Evolutionary conservation across 2,888 invertebrate species (phyloP).

Genomic region (Heliconius aoede): DNA sequence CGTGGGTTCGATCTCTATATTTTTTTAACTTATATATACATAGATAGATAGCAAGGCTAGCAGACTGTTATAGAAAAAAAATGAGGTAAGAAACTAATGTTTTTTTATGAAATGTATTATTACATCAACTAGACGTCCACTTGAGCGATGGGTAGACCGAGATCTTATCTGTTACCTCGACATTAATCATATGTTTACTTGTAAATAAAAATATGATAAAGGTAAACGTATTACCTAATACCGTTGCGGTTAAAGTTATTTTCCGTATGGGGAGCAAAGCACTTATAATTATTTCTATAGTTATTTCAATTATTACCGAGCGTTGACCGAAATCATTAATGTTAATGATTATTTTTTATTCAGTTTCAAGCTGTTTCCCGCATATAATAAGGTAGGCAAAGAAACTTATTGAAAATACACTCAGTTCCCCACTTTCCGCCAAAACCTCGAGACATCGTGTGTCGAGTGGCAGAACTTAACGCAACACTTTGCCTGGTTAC

Average conservation of each 20-base stretch:
- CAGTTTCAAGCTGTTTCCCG: not conserved
- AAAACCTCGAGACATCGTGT: too few relatives aligned
- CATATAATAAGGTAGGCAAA: not conserved
- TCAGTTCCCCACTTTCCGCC: not conserved
- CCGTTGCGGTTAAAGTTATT: not conserved
- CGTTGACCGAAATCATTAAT: not conserved
- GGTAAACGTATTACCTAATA: not conserved
- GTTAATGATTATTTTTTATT: not conserved
- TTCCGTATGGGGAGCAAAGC: not conserved
- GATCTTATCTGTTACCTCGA: slow-evolving; percentile 7
- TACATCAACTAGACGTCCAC: not conserved
- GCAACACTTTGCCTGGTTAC: too few relatives aligned
- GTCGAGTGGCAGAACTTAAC: too few relatives aligned
- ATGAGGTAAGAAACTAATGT: not conserved
- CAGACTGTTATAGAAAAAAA: not conserved
- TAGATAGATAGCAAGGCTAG: too few relatives aligned
- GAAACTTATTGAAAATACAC: not conserved
- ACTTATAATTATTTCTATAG: not conserved
- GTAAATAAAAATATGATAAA: not conserved
- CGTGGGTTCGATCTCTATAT: too few relatives aligned
- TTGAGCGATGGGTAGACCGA: slow-evolving; percentile 16
- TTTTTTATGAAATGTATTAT: not conserved
- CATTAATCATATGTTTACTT: slow-evolving; percentile 24
- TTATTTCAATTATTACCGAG: not conserved
- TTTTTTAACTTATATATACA: too few relatives aligned